These are phyloP conservation scores for Cheilosia urbana DNA, from an alignment of 2,888 invertebrate species.

Conservation along the genomic window DNA sequence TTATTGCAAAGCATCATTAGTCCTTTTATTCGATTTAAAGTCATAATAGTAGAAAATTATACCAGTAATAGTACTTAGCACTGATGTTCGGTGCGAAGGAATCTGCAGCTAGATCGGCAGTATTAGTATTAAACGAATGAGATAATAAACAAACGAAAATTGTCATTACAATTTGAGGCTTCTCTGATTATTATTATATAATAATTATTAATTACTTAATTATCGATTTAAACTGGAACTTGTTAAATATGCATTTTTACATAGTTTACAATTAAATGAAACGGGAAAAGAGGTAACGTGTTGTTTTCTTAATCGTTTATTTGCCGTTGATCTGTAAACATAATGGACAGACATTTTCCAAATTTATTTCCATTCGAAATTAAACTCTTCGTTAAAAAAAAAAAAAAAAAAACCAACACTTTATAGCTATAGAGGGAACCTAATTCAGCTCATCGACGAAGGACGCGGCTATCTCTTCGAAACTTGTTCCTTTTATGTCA, in stretches of 20 bases:
- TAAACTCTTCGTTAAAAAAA: background rate
- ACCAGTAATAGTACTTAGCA: slow-evolving; percentile 8
- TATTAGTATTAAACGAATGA: slow-evolving; percentile 4
- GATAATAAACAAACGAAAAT: slow-evolving; percentile 26
- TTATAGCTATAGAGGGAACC: background rate
- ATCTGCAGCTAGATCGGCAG: background rate
- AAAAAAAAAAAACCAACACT: background rate
- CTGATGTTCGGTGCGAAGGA: slow-evolving; percentile 11
- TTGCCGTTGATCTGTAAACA: background rate
- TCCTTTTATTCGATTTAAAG: slow-evolving; percentile 38
- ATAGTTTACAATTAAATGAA: slow-evolving; percentile 70
- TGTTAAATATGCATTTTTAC: slow-evolving; percentile 73
- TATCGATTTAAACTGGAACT: slow-evolving; percentile 54
- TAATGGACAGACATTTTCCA: background rate
- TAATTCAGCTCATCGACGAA: slow-evolving; percentile 78
- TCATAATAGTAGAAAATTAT: slow-evolving; percentile 25
- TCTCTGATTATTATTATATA: slow-evolving; percentile 73
- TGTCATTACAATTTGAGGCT: slow-evolving; percentile 64
- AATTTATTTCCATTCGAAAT: slow-evolving; percentile 19
- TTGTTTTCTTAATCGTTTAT: background rate
- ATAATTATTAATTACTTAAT: slow-evolving; percentile 60
- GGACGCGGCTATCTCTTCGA: slow-evolving; percentile 76
- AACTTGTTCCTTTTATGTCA: slow-evolving; percentile 36
- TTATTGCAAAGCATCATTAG: slow-evolving; percentile 37
- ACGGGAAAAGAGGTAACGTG: slow-evolving; percentile 25